Conservation (phyloP, 2,888 invertebrate genomes). For the Ceramica pisi region DNA sequence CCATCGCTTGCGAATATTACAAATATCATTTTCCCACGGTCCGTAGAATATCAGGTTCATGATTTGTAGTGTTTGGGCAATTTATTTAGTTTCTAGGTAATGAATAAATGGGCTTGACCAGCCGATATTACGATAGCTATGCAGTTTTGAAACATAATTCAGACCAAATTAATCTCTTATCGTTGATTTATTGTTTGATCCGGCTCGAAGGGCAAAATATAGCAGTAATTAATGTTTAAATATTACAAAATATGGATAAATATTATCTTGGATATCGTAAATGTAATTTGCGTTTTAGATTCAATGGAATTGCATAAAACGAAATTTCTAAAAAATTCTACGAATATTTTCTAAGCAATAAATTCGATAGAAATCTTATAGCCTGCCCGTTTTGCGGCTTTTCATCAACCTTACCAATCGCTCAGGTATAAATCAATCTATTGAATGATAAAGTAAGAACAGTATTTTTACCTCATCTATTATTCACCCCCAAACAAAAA, state of each 20-base stretch:
- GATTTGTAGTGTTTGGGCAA: conserved; percentile 42
- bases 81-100: conserved; percentile 32
- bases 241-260: background rate
- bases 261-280: background rate
- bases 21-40: conserved; percentile 55
- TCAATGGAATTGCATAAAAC: background rate
- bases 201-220: background rate
- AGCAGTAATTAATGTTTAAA: background rate
- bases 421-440: conserved; percentile 26
- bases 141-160: conserved; percentile 36
- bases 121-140: conserved; percentile 1
- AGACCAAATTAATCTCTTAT: conserved; percentile 32
- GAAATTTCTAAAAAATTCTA: background rate
- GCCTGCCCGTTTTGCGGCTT: background rate
- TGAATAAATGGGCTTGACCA: conserved; percentile 35
- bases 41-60: conserved; percentile 21
- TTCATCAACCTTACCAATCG: background rate
- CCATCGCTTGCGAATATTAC: conserved; percentile 50
- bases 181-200: conserved; percentile 32
- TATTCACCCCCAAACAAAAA: conserved; percentile 59
- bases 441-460: conserved; percentile 13
- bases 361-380: background rate
- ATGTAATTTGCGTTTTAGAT: background rate
- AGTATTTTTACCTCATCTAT: conserved; percentile 30
- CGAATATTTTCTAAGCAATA: background rate